Evolutionary conservation across 1,140 invertebrate species (phyloP).

Genomic region (Fragariocoptes setiger): DNA sequence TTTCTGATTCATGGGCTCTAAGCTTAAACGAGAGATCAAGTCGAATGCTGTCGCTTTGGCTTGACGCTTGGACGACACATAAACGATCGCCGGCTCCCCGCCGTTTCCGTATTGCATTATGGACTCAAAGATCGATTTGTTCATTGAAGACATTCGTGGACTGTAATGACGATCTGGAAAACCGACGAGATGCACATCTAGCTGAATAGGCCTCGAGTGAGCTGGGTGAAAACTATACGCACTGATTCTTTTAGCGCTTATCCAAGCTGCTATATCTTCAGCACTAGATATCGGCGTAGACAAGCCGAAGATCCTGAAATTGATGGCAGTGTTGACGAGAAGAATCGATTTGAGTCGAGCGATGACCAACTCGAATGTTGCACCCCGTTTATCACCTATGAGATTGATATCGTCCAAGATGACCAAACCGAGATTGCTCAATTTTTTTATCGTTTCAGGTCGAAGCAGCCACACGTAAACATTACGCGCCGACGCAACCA

Average conservation of each 20-base stretch:
- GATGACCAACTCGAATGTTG: slow-evolving; percentile 32
- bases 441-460: slow-evolving; percentile 60
- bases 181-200: slow-evolving; percentile 74
- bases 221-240: slow-evolving; percentile 91
- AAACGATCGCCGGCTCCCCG: slow-evolving; percentile 55
- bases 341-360: slow-evolving; percentile 52
- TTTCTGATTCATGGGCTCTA: slow-evolving; percentile 34
- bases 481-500: background rate
- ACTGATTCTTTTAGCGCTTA: slow-evolving; percentile 50
- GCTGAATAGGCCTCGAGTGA: slow-evolving; percentile 66
- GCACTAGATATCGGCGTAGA: slow-evolving; percentile 95
- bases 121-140: slow-evolving; percentile 78
- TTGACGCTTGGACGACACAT: slow-evolving; percentile 89
- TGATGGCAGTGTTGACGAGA: slow-evolving; percentile 37
- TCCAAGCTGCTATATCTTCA: slow-evolving; percentile 77
- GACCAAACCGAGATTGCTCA: slow-evolving; percentile 59
- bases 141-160: slow-evolving; percentile 97
- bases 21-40: slow-evolving; percentile 66
- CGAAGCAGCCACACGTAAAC: background rate
- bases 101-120: slow-evolving; percentile 39
- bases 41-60: slow-evolving; percentile 84
- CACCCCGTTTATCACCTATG: slow-evolving; percentile 34
- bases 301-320: slow-evolving; percentile 58
- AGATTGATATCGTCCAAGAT: slow-evolving; percentile 97
- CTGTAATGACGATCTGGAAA: slow-evolving; percentile 93